Evolutionary conservation across 2,797 vertebrate species (phyloP).

Genomic region (Macroramphosus scolopax): DNA sequence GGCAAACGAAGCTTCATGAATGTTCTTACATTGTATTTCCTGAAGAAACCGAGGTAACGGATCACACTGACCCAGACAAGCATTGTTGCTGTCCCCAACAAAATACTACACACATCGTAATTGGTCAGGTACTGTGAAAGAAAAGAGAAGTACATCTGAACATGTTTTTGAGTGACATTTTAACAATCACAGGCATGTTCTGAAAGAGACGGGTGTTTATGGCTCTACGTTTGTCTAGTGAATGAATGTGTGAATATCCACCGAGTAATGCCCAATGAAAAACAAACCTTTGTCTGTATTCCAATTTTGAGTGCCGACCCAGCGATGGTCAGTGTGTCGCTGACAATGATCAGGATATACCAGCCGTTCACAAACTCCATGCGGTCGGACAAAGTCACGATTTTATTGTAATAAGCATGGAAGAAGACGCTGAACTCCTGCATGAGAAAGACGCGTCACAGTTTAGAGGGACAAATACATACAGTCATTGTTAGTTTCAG

Average conservation of each 20-base stretch:
- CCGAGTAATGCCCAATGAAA: background rate
- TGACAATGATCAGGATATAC: constrained; percentile 91
- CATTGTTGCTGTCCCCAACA: constrained; percentile 91
- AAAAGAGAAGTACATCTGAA: background rate
- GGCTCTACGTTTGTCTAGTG: too few relatives aligned
- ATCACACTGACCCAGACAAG: constrained; percentile 94
- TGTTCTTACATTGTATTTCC: constrained; percentile 92
- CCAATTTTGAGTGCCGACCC: constrained; percentile 93
- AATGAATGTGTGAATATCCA: constrained; percentile 1
- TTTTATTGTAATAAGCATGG: constrained; percentile 80
- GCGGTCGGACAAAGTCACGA: constrained; percentile 83
- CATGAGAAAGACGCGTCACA: constrained; percentile 20
- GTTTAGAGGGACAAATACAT: too few relatives aligned
- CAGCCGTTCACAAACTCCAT: constrained; percentile 96
- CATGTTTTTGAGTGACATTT: too few relatives aligned
- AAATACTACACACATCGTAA: constrained; percentile 92
- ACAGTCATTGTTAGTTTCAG: too few relatives aligned
- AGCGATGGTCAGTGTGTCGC: constrained; percentile 84
- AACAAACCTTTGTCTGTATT: constrained; percentile 90
- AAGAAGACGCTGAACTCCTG: constrained; percentile 90
- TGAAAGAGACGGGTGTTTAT: too few relatives aligned
- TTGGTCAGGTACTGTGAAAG: constrained; percentile 83
- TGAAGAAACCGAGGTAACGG: constrained; percentile 94
- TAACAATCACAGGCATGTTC: background rate
- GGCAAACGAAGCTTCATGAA: background rate